phyloP scores from a whole-genome alignment of 1,140 invertebrate genomes.

The Lepidotrigona ventralis region DNA sequence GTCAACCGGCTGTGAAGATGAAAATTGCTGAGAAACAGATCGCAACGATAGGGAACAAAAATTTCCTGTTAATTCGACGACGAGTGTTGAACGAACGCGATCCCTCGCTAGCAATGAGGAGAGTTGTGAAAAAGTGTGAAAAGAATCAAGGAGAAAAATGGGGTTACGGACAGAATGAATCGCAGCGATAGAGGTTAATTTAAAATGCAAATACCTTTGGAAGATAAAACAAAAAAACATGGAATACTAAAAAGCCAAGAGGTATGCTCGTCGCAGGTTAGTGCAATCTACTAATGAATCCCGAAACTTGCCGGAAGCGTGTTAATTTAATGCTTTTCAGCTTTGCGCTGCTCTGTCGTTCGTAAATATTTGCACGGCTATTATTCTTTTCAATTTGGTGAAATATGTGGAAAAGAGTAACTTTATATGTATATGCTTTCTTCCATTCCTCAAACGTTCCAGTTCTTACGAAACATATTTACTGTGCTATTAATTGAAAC shows the following conservation, averaged over 20 bases:
- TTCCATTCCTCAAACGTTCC: too few species aligned
- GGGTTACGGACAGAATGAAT: neutral
- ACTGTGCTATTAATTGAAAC: too few species aligned
- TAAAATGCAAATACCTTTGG: neutral
- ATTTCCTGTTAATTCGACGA: neutral
- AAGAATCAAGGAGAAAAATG: slow-evolving; percentile 5
- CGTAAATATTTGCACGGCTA: neutral
- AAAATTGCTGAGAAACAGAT: neutral
- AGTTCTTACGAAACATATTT: too few species aligned
- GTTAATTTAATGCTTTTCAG: neutral
- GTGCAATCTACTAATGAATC: slow-evolving; percentile 4
- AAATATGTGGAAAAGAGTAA: too few species aligned
- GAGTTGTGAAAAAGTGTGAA: neutral
- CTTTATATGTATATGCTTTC: too few species aligned
- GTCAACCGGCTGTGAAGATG: neutral
- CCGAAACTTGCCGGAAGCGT: neutral
- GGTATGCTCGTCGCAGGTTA: neutral
- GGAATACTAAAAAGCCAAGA: neutral
- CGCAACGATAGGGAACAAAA: neutral
- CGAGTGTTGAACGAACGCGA: neutral
- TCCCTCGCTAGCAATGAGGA: neutral
- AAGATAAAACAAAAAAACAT: neutral
- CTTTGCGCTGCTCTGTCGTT: neutral
- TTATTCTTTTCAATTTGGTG: neutral
- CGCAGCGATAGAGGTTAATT: neutral